Conservation (phyloP, 2,888 invertebrate genomes). For the Acanthococcus lagerstroemiae region DNA sequence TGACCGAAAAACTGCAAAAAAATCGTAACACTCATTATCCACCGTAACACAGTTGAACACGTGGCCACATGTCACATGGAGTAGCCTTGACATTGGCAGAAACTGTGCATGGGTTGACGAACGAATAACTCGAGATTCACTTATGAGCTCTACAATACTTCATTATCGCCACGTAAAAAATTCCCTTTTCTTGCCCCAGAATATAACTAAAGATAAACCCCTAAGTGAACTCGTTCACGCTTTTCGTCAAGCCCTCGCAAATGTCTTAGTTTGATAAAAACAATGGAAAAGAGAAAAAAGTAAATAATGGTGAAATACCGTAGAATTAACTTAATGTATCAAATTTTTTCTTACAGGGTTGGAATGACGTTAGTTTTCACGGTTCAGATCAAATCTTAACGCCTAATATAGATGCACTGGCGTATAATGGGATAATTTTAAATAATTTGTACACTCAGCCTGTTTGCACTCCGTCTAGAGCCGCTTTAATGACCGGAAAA, state of each 20-base stretch:
- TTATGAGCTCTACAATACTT: no score
- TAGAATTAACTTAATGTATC: neutral
- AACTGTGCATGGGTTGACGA: no score
- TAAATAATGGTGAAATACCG: neutral
- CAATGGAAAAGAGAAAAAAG: neutral
- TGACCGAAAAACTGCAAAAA: no score
- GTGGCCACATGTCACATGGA: neutral
- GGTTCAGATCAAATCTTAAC: conserved; percentile 79
- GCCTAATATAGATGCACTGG: conserved; percentile 80
- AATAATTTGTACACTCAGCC: conserved; percentile 79
- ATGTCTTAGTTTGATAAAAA: neutral
- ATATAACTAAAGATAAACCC: neutral
- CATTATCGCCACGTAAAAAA: no score
- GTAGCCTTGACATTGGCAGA: neutral
- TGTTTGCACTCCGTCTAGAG: conserved; percentile 73
- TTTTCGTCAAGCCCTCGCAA: no score
- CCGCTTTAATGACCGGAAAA: conserved; percentile 72
- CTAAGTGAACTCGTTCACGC: neutral
- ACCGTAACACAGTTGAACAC: no score
- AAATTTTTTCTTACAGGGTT: conserved; percentile 54
- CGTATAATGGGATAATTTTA: conserved; percentile 71
- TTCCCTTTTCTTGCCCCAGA: no score
- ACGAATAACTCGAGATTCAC: no score
- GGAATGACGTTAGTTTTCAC: conserved; percentile 85
- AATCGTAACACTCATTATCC: no score